phyloP scores from a whole-genome alignment of 1,140 invertebrate genomes.

The Cyclargus thomasi region DNA sequence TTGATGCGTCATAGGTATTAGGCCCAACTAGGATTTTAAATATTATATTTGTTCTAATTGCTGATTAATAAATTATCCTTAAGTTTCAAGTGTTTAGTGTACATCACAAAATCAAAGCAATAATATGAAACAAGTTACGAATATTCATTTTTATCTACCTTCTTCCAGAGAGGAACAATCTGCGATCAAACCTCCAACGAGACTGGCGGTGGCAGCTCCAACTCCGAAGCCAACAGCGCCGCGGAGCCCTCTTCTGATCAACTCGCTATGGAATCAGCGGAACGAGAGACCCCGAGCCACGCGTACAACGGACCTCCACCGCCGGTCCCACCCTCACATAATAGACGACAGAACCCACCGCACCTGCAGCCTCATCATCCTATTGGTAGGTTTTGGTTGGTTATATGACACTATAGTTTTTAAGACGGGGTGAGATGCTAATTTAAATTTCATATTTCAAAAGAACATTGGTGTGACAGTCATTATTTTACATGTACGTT shows the following conservation, averaged over 20 bases:
- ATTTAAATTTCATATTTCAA: too few species aligned
- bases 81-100: too few species aligned
- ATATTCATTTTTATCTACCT: neutral
- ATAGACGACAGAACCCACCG: slow-evolving; percentile 65
- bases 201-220: slow-evolving; percentile 42
- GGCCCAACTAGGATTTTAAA: too few species aligned
- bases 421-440: too few species aligned
- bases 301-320: slow-evolving; percentile 73
- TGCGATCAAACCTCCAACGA: slow-evolving; percentile 63
- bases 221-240: slow-evolving; percentile 46
- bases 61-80: too few species aligned
- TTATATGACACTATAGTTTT: neutral
- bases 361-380: slow-evolving; percentile 75
- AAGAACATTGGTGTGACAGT: too few species aligned
- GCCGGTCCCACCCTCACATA: slow-evolving; percentile 60
- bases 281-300: slow-evolving; percentile 76
- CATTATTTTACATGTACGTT: too few species aligned
- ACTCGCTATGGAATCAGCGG: slow-evolving; percentile 80
- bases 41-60: too few species aligned
- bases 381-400: slow-evolving; percentile 43
- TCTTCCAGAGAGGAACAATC: slow-evolving; percentile 55
- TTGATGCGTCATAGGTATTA: too few species aligned
- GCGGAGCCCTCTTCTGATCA: slow-evolving; percentile 76
- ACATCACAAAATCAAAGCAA: too few species aligned
- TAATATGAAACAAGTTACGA: too few species aligned